phyloP scores from a whole-genome alignment of 2,888 invertebrate species.

The Toxonevra muliebris region DNA sequence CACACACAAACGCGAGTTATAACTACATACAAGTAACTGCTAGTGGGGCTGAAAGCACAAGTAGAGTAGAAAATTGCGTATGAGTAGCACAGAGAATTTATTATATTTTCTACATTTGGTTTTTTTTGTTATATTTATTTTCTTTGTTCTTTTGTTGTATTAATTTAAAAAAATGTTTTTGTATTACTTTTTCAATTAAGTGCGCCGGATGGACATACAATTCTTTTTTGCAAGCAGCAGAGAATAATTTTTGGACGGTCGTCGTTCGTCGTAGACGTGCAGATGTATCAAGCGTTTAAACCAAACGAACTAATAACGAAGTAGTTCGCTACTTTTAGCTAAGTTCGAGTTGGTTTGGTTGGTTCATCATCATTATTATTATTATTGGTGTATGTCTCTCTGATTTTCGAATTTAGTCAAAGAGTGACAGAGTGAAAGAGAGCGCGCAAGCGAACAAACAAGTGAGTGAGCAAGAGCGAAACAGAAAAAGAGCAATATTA shows the following conservation, averaged over 20 bases:
- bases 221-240: not conserved
- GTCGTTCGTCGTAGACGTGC: conserved; percentile 27
- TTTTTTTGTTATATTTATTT: too few relatives aligned
- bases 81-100: too few relatives aligned
- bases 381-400: not conserved
- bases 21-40: not conserved
- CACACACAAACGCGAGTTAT: not conserved
- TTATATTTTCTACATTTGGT: too few relatives aligned
- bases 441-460: not conserved
- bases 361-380: not conserved
- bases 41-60: not conserved
- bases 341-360: conserved; percentile 14
- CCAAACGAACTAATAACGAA: conserved; percentile 37
- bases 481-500: too few relatives aligned
- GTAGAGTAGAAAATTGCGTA: too few relatives aligned
- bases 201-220: conserved; percentile 16
- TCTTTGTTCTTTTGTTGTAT: too few relatives aligned
- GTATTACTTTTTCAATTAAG: too few relatives aligned
- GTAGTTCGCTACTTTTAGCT: conserved; percentile 13
- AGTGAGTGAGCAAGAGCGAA: too few relatives aligned
- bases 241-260: not conserved
- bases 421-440: not conserved
- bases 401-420: not conserved
- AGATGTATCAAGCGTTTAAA: conserved; percentile 42
- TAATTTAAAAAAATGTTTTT: too few relatives aligned